Conservation (phyloP, 2,888 invertebrate species). For the Andrena haemorrhoa region DNA sequence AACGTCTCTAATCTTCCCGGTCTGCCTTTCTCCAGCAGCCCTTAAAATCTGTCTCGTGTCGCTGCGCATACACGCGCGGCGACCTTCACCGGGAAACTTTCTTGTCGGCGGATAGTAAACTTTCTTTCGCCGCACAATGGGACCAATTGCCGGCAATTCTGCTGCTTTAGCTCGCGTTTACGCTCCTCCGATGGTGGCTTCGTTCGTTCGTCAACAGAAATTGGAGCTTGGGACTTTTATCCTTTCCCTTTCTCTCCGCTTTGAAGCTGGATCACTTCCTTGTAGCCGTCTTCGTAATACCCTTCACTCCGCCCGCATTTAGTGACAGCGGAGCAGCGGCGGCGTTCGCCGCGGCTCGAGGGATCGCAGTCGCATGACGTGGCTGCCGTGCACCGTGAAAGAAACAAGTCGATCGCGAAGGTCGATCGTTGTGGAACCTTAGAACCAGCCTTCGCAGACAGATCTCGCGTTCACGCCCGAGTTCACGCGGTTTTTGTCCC, state of each 20-base stretch:
- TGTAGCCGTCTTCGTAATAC: no score
- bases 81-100: constrained; percentile 38
- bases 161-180: neutral
- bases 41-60: constrained; percentile 30
- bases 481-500: constrained; percentile 56
- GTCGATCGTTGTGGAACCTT: constrained; percentile 36
- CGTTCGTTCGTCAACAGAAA: neutral
- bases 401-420: constrained; percentile 48
- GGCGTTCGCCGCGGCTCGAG: neutral
- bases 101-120: constrained; percentile 20
- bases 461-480: constrained; percentile 52
- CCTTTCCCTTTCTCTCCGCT: no score
- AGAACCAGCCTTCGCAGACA: constrained; percentile 13
- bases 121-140: constrained; percentile 23
- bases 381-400: neutral
- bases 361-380: constrained; percentile 19
- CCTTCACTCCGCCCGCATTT: neutral
- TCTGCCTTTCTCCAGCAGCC: constrained; percentile 52
- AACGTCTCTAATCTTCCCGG: constrained; percentile 28
- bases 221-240: no score
- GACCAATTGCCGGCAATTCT: constrained; percentile 16
- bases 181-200: neutral
- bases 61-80: neutral
- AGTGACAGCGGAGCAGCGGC: neutral
- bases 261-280: no score